Base-by-base conservation (phyloP, 2,797 vertebrate genomes). In the Lutra lutra region DNA sequence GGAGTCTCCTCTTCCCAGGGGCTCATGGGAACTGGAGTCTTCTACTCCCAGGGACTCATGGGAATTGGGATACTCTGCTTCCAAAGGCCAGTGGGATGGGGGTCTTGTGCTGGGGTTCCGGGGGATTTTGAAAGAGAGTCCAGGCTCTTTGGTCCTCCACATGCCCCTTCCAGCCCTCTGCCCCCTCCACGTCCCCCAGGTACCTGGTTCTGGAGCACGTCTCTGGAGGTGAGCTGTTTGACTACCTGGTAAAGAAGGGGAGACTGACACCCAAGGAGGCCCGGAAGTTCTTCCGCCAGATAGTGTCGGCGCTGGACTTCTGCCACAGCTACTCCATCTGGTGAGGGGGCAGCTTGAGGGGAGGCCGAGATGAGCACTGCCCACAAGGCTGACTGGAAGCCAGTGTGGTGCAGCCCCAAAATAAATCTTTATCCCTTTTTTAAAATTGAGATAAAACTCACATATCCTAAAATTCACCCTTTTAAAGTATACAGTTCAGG, bases 301-400 rank as follows among this genome's bases (percentile, higher is more conserved):
- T 99, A 66, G 99, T 99, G 96, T 99, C 99, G 2, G 99, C 99
- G 48, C 98, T 99, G 99, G 99, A 99, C 98, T 99, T 99, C 98
- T 99, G 99, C 98, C 99, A 99, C 97, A 99, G 99, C 98, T 99
- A 99, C 97, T 99, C 99, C 97, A 99, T 99, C 98, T 99, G 99
- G 99, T 99, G 98, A 98, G 99, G 38, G 54, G 77, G 32, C 56
- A n/a, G 86, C n/a, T 5, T 0, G 40, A 46, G 21, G 88, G 48
- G 18, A 12, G 43, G 43, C 18, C 4, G 15, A 62, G 13, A 29
- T 27, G 54, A 72, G 82, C 29, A 3, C 79, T 32, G 32, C 40
- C 75, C 54, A 14, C 48, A 29, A n/a, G 84, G 10, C 38, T 64
- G 73, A 12, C 17, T 10, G 35, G 46, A 48, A 58, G 83, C 56